Evolutionary conservation across 2,888 invertebrate species (phyloP).

Genomic region (Noctua comes): DNA sequence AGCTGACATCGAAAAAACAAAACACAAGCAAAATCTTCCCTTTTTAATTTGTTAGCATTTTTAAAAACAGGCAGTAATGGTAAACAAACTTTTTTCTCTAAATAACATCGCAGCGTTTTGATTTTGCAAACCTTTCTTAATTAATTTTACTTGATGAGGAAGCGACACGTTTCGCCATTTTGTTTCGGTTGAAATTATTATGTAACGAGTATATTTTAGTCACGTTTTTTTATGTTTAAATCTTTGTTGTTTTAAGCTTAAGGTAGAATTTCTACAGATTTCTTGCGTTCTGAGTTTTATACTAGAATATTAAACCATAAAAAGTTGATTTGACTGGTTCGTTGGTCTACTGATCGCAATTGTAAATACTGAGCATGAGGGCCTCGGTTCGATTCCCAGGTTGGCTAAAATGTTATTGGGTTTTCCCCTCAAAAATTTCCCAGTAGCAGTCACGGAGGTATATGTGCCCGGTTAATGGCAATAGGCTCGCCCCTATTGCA

Average conservation of each 20-base stretch:
- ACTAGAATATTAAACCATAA: neutral
- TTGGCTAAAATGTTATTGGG: neutral
- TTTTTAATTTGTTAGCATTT: conserved; percentile 16
- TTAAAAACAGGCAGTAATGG: conserved; percentile 1
- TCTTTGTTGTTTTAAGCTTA: neutral
- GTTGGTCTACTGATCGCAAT: neutral
- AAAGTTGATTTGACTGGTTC: neutral
- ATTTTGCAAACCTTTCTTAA: conserved; percentile 50
- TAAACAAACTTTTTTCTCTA: conserved; percentile 2
- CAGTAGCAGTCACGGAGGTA: neutral
- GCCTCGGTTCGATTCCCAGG: neutral
- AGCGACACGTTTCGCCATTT: conserved; percentile 29
- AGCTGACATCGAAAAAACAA: neutral
- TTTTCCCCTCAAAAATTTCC: neutral
- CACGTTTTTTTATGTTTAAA: neutral
- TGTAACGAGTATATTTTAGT: conserved; percentile 1
- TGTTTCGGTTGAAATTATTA: conserved; percentile 14
- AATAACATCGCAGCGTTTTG: conserved; percentile 35
- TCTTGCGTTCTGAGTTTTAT: neutral
- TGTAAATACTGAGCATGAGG: neutral
- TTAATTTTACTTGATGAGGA: conserved; percentile 54
- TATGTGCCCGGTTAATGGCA: neutral
- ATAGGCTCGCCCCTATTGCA: neutral
- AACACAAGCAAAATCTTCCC: neutral
- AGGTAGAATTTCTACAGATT: neutral